These are phyloP conservation scores for Protobothrops flavoviridis DNA, from an alignment of 2,113 vertebrate genomes.

Conservation along the genomic window DNA sequence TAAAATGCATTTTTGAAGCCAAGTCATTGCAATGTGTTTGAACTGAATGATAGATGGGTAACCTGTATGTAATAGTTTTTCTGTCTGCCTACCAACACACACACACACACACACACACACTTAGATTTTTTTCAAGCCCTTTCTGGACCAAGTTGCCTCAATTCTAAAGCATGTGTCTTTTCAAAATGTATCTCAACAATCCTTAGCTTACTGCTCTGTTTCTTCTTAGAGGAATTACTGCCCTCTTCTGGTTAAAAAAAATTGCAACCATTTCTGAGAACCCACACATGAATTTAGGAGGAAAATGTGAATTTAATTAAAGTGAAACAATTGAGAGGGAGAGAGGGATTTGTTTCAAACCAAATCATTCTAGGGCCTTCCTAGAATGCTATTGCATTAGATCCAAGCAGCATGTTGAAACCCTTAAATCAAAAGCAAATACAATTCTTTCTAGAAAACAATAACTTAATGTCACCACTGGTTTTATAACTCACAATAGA, in stretches of 20 bases:
- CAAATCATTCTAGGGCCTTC: constrained; percentile 44
- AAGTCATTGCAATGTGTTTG: constrained; percentile 55
- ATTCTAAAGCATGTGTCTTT: constrained; percentile 42
- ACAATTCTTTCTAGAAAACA: constrained; percentile 51
- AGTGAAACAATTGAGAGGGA: constrained; percentile 41
- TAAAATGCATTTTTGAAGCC: background rate
- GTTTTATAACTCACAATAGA: constrained; percentile 61
- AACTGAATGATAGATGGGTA: constrained; percentile 44
- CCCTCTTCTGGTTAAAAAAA: constrained; percentile 67
- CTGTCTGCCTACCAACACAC: background rate
- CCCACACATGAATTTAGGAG: background rate
- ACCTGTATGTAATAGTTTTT: constrained; percentile 16
- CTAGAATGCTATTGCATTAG: constrained; percentile 42
- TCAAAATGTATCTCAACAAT: constrained; percentile 57
- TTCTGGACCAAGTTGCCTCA: background rate
- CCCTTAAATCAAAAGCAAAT: constrained; percentile 47
- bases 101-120: background rate
- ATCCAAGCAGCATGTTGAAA: constrained; percentile 48
- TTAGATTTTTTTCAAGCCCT: constrained; percentile 3
- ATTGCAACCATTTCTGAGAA: constrained; percentile 13
- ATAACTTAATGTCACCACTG: constrained; percentile 30
- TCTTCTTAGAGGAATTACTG: constrained; percentile 71
- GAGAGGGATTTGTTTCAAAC: constrained; percentile 47
- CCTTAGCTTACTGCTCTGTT: background rate
- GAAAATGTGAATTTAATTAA: constrained; percentile 56